A percentile compares a stretch with the other conserved stretches of the same genome.
phyloP scores from a whole-genome alignment of 2,888 invertebrate genomes.

The Caprella mutica region DNA sequence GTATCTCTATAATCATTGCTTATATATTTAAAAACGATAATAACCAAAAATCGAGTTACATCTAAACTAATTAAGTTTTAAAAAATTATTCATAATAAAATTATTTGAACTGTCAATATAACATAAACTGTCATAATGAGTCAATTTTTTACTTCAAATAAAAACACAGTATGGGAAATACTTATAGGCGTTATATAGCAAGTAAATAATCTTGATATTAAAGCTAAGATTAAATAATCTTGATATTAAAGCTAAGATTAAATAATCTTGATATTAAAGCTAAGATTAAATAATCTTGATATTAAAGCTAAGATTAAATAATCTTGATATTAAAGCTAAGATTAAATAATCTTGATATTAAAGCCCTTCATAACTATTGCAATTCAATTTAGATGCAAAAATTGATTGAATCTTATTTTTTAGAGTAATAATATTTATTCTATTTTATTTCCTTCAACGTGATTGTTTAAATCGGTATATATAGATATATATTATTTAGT shows the following conservation, averaged over 20 bases:
- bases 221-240: too few species aligned
- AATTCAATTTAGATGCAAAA: neutral
- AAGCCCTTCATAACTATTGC: neutral
- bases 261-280: too few species aligned
- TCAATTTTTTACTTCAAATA: too few species aligned
- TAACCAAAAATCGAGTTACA: neutral
- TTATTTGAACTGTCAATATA: too few species aligned
- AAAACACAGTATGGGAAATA: too few species aligned
- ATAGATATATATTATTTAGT: too few species aligned
- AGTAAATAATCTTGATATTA: too few species aligned
- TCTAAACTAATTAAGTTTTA: neutral
- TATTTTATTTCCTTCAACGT: neutral
- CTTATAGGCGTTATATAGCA: too few species aligned
- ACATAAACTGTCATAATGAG: neutral
- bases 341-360: neutral
- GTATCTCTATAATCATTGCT: neutral
- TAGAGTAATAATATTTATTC: neutral
- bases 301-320: neutral
- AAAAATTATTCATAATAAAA: too few species aligned
- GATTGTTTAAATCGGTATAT: too few species aligned
- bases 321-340: neutral
- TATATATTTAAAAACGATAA: neutral
- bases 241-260: too few species aligned
- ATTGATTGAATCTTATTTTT: neutral
- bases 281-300: slow-evolving; percentile 10